Base-by-base conservation (phyloP, 2,797 vertebrate genomes). In the Phataginus tetradactyla region DNA sequence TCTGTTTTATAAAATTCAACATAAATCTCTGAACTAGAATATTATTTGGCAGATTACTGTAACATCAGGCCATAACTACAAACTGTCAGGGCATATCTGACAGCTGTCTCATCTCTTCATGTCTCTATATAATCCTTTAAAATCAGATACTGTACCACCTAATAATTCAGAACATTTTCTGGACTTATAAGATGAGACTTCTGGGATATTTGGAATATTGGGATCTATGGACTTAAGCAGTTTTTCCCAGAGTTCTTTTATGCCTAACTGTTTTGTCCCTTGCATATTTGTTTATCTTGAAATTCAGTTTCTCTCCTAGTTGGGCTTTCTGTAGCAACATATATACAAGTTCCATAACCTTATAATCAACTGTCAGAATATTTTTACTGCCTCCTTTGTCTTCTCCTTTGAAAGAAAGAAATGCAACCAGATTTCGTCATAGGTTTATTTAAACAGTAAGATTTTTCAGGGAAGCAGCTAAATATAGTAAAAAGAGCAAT, bases 1-100 rank as follows among this genome's bases (percentile, higher is more conserved):
- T 59, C 18, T 96, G 25, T 27, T 84, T 94, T 89, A 84, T 95
- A 84, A 94, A 97, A 95, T 96, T 97, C 90, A 95, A 77, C n/a
- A 72, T 90, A 94, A 91, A 89, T 90, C 53, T 96, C n/a, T 95
- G 49, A 72, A 53, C 89, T 84, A 69, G 89, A 93, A 91, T 91
- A 90, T 91, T 79, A 94, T 97, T 96, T 96, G 89, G 51, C 66
- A 96, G 79, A 92, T 63, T 94, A 95, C 59, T 89, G 39, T 95
- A 89, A 63, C 34, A 95, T 90, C 39, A 94, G 63, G 57, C 49
- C 39, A 66, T 93, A 94, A 92, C 85, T 91, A 86, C 80, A 92
- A 94, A 93, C 72, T 96, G 77, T 95, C 68, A 97, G 77, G 78
- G 49, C 49, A 59, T 94, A 79, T 92, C 88, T 97, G 72, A 25